These are phyloP conservation scores for Semibalanus balanoides DNA, from an alignment of 1,140 invertebrate species.

Conservation along the genomic window DNA sequence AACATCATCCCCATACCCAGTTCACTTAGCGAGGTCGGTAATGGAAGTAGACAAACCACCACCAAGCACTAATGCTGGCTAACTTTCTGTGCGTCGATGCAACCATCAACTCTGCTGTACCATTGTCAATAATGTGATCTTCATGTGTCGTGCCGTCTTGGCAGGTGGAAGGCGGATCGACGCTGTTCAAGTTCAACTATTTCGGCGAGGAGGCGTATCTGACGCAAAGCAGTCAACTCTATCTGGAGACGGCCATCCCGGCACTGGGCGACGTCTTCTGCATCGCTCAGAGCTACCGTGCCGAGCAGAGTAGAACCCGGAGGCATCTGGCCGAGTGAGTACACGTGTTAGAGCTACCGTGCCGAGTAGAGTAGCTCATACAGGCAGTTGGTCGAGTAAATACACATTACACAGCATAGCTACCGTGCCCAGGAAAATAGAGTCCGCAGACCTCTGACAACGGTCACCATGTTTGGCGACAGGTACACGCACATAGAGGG, in stretches of 20 bases:
- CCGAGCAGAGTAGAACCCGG: slow-evolving; percentile 90
- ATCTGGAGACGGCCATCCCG: slow-evolving; percentile 90
- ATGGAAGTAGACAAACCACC: too few species aligned
- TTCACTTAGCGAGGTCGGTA: too few species aligned
- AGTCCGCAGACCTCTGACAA: too few species aligned
- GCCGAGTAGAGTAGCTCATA: too few species aligned
- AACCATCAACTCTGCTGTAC: too few species aligned
- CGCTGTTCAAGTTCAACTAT: slow-evolving; percentile 52
- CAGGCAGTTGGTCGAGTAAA: too few species aligned
- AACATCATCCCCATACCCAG: too few species aligned
- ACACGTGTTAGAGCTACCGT: not conserved
- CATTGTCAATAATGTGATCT: too few species aligned
- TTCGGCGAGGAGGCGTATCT: slow-evolving; percentile 75
- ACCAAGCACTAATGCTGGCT: too few species aligned
- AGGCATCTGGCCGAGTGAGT: slow-evolving; percentile 78
- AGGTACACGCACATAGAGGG: slow-evolving; percentile 91
- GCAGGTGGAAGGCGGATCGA: slow-evolving; percentile 97
- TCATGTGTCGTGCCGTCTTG: slow-evolving; percentile 25
- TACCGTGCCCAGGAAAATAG: too few species aligned
- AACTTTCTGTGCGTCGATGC: too few species aligned
- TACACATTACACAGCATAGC: too few species aligned
- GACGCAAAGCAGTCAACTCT: slow-evolving; percentile 97
- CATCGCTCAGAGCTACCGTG: slow-evolving; percentile 92
- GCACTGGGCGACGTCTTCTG: slow-evolving; percentile 93
- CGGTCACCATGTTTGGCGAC: slow-evolving; percentile 1